These are phyloP conservation scores for Heteropelma amictum DNA, from an alignment of 2,888 invertebrate genomes.

Conservation along the genomic window DNA sequence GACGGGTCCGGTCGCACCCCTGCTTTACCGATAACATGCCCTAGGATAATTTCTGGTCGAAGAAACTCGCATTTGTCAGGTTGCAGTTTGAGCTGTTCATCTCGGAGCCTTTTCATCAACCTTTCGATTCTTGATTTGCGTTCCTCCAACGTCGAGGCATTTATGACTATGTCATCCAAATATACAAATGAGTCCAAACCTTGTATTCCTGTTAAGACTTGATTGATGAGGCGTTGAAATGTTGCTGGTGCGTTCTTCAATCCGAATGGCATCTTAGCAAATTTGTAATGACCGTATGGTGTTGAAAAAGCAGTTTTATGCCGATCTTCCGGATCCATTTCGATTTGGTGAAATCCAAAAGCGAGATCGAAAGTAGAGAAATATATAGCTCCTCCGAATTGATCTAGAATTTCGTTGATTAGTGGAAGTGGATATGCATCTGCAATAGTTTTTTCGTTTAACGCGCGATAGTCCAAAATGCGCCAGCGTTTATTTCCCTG, in stretches of 20 bases:
- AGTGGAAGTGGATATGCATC: slow-evolving; percentile 65
- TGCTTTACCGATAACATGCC: not conserved
- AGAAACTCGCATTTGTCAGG: slow-evolving; percentile 25
- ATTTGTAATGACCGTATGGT: slow-evolving; percentile 34
- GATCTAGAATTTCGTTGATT: slow-evolving; percentile 65
- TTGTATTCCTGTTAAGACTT: slow-evolving; percentile 32
- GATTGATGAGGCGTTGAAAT: slow-evolving; percentile 26
- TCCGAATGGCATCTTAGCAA: slow-evolving; percentile 26
- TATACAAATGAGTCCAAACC: slow-evolving; percentile 31
- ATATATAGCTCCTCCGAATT: slow-evolving; percentile 59
- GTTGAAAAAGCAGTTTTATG: slow-evolving; percentile 31
- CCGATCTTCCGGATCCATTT: slow-evolving; percentile 18
- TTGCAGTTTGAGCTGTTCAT: not conserved
- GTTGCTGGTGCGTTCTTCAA: slow-evolving; percentile 32
- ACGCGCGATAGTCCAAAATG: slow-evolving; percentile 62
- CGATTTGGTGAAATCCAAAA: slow-evolving; percentile 28
- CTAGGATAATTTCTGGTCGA: not conserved
- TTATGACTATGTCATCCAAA: slow-evolving; percentile 22
- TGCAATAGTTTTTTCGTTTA: slow-evolving; percentile 65
- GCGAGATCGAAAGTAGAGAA: slow-evolving; percentile 41
- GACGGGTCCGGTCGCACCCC: not conserved
- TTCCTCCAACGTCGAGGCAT: slow-evolving; percentile 11
- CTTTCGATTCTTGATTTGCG: slow-evolving; percentile 6
- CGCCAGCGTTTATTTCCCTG: slow-evolving; percentile 52
- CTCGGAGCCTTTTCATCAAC: slow-evolving; percentile 1